Base-by-base conservation (phyloP, 2,888 invertebrate species). In the Eristalis tenax region DNA sequence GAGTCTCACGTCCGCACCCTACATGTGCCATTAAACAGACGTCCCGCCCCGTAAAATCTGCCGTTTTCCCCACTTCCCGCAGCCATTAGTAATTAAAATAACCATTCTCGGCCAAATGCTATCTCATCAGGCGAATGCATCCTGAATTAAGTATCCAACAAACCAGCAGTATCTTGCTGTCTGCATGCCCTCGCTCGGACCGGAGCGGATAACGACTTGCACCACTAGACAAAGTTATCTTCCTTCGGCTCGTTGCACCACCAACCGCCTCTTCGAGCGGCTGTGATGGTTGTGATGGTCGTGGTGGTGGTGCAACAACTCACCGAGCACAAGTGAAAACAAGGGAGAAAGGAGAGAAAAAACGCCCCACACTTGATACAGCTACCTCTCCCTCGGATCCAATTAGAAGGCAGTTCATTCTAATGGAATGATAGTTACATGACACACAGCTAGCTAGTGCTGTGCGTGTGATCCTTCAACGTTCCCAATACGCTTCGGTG, bases 381-480 rank as follows among this genome's bases (percentile, higher is more conserved):
- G n/a, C 18, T 18, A 5, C 43, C 43, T 15, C 38, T 15, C 26
- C 10, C 59, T 23, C 74, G 59, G 75, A 86, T 86, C 86, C 86
- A 86, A 86, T 86, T 86, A 86, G 74, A 59, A 82, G 73, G 66
- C 70, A 78, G 78, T 81, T 81, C 56, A 22, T 71, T 86, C 70
- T 82, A 78, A 82, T 78, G 57, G 74, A 85, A 69, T 65, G 85
- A 40, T 86, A 66, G 86, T 82, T 82, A 85, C 82, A 86, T 78
- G 82, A 86, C 74, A 74, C 18, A 50, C 73, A 56, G 66, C 76
- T 5, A 71, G 69, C 59, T 8, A n/a, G 50, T n/a, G 50, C 50
- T 8, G 50, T 82, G 86, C 82, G 86, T 86, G 74, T 75, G 82
- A 82, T 86, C 86, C 82, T 82, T 82, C 82, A 78, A 23, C 56